A percentile compares a stretch with the other conserved stretches of the same genome.
phyloP scores from a whole-genome alignment of 2,113 vertebrate species.

The Cebus imitator region DNA sequence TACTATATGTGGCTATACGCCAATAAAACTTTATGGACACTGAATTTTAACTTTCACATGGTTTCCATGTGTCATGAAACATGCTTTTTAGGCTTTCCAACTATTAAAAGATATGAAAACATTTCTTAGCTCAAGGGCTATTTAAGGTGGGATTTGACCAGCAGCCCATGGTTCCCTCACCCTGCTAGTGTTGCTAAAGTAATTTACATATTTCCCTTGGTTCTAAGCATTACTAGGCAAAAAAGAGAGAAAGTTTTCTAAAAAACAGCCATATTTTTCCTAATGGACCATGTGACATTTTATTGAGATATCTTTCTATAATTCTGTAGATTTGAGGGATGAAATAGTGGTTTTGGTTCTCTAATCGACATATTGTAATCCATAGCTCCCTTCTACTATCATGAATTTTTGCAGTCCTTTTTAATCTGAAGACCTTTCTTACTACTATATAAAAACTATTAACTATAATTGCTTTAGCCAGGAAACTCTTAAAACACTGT shows the following conservation, averaged over 20 bases:
- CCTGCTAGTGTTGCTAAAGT: not conserved
- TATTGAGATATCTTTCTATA: not conserved
- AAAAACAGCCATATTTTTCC: not conserved
- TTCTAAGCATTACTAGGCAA: not conserved
- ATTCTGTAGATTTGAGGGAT: not conserved
- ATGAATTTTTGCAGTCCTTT: constrained; percentile 20
- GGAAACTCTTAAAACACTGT: not conserved
- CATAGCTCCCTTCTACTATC: not conserved
- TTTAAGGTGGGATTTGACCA: not conserved
- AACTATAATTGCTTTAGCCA: constrained; percentile 45
- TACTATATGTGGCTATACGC: fast-evolving
- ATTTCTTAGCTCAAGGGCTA: not conserved
- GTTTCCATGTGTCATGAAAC: not conserved
- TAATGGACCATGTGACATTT: too few relatives aligned
- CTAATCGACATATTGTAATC: constrained; percentile 21
- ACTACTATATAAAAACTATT: constrained; percentile 48
- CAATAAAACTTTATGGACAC: not conserved
- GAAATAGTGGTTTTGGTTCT: not conserved
- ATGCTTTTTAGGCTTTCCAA: not conserved
- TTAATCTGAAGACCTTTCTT: constrained; percentile 60
- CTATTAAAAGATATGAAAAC: not conserved
- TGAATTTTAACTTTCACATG: not conserved
- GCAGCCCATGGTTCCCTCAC: not conserved
- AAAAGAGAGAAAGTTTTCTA: not conserved
- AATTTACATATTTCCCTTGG: not conserved